Evolutionary conservation across 2,888 invertebrate genomes (phyloP), one percentile per base, ranked within the genome.

Genomic region (Hemaris fuciformis): DNA sequence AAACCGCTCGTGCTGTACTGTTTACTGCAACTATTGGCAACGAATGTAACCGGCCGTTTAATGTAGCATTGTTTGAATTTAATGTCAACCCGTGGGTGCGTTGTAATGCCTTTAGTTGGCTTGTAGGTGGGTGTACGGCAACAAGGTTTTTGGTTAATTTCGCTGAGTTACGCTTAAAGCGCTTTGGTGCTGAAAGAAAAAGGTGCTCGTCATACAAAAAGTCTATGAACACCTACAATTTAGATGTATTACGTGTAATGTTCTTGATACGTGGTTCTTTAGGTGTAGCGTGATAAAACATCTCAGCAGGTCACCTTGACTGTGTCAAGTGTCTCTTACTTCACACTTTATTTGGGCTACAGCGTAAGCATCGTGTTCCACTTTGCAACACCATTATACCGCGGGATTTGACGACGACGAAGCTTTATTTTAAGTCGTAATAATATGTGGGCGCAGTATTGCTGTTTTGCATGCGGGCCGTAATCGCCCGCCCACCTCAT

Each of bases 1-100:
- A 56, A 64, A 71, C 41, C 10, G 46, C 8, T 34, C n/a, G 31
- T 7, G 13, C 31, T 18, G 18, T 22, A 46, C 22, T 18, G 59
- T 58, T 61, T 46, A 13, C 58, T 62, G 59, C 67, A 67, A 68
- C 64, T 73, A 71, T 75, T 69, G 70, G 69, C 70, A 70, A 67
- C 65, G 62, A 67, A 67, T 68, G 67, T 68, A 65, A 65, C 64
- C 64, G 57, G 66, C 65, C 64, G 61, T 68, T 72, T 74, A 72
- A 78, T 74, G 70, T 72, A 60, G 66, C 73, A 76, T 79, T 77
- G 79, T 81, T 75, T 71, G 70, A 70, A 65, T 62, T 64, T 66
- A 67, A 71, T 66, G 64, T 62, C 62, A 62, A 65, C 58, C 64
- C 53, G 74, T 75, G 73, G 74, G 73, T 73, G 77, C 73, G 74